A percentile compares a stretch with the other conserved stretches of the same genome.
These are phyloP conservation scores for Aphelocoma californica DNA, from an alignment of 2,797 vertebrate genomes.

Conservation along the genomic window DNA sequence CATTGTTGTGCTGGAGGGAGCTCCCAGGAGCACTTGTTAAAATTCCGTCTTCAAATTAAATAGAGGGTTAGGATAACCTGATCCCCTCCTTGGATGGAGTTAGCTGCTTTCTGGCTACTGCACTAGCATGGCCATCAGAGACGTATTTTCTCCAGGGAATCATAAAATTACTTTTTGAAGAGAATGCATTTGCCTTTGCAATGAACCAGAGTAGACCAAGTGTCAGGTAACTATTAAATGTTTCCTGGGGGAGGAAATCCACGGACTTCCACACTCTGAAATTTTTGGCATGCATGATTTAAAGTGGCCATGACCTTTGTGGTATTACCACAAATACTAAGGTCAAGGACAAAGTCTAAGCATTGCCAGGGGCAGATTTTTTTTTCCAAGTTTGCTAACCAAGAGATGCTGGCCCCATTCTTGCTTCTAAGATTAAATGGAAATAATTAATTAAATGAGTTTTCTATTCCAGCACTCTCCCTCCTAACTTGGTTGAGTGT, in stretches of 20 bases:
- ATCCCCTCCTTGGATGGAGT: conserved; percentile 36
- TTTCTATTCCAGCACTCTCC: neutral
- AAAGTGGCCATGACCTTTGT: neutral
- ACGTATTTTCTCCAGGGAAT: neutral
- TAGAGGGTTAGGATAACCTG: conserved; percentile 29
- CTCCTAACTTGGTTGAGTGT: neutral
- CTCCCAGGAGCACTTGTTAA: conserved; percentile 58
- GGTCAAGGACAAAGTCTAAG: neutral
- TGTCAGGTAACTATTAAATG: conserved; percentile 52
- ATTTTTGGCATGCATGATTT: conserved; percentile 10
- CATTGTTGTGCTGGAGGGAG: conserved; percentile 29
- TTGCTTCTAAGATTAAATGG: neutral
- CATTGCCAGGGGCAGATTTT: neutral
- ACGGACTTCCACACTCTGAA: neutral
- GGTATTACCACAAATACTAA: neutral
- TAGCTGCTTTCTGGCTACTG: conserved; percentile 35
- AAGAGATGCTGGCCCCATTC: neutral
- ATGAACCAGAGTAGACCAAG: conserved; percentile 23
- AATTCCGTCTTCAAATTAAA: conserved; percentile 59
- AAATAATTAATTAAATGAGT: neutral
- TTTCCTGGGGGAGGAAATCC: conserved; percentile 36
- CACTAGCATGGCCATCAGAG: neutral
- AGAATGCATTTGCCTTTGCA: conserved; percentile 36
- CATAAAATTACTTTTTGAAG: conserved; percentile 45
- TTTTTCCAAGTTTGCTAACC: neutral